These are phyloP conservation scores for Thaleichthys pacificus DNA, from an alignment of 2,797 vertebrate species.

Conservation along the genomic window DNA sequence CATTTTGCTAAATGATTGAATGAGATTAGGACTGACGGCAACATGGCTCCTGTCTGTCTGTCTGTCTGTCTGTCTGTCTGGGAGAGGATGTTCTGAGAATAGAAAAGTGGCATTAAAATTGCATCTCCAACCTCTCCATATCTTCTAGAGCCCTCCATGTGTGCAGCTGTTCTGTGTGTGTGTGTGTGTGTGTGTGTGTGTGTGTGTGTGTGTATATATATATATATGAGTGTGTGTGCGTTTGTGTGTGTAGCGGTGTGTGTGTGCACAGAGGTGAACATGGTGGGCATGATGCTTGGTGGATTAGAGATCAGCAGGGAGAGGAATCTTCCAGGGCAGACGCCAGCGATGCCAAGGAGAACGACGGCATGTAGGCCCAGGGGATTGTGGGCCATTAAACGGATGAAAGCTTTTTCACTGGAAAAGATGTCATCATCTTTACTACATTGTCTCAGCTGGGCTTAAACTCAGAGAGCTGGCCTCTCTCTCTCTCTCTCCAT, in stretches of 20 bases:
- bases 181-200: too few species aligned
- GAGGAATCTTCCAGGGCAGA: conserved; percentile 37
- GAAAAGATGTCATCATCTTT: conserved; percentile 44
- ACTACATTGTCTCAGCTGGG: conserved; percentile 42
- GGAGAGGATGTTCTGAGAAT: neutral
- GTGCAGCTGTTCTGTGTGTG: conserved; percentile 16
- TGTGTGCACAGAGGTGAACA: too few species aligned
- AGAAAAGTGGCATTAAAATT: conserved; percentile 19
- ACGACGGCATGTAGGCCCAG: conserved; percentile 21
- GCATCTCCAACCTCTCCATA: conserved; percentile 1
- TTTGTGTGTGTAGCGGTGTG: conserved; percentile 2
- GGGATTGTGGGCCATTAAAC: conserved; percentile 47
- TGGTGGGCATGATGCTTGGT: too few species aligned
- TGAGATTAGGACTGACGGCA: too few species aligned
- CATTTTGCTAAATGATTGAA: too few species aligned
- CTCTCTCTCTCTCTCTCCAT: neutral
- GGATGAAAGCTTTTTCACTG: conserved; percentile 16
- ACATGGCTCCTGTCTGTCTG: too few species aligned
- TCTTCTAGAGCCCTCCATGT: conserved; percentile 14
- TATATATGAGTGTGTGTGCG: too few species aligned
- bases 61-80: neutral
- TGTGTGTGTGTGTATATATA: too few species aligned
- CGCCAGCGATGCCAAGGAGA: conserved; percentile 40
- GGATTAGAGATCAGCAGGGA: conserved; percentile 45
- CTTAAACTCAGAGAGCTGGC: conserved; percentile 37